These are phyloP conservation scores for Chrysodeixis includens DNA, from an alignment of 2,888 invertebrate genomes.

Conservation along the genomic window DNA sequence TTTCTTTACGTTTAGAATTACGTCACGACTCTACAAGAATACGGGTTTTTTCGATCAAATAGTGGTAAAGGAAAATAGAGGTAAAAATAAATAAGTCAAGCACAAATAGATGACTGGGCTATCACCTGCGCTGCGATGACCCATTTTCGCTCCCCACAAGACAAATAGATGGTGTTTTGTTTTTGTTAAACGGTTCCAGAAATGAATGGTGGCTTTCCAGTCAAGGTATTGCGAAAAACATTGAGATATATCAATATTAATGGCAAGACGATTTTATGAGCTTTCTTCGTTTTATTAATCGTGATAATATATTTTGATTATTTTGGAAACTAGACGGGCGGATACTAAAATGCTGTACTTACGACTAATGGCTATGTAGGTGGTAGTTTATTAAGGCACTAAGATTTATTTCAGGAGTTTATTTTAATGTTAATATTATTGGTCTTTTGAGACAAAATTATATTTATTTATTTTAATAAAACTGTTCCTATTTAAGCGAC, in stretches of 20 bases:
- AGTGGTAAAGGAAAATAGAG: constrained; percentile 31
- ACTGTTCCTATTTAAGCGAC: too few relatives aligned
- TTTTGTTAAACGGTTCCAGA: constrained; percentile 12
- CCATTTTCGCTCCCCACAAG: constrained; percentile 13
- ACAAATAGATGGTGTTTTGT: constrained; percentile 23
- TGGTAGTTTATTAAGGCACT: too few relatives aligned
- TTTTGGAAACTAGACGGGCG: neutral
- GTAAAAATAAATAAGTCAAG: constrained; percentile 43
- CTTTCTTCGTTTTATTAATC: too few relatives aligned
- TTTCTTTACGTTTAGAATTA: neutral
- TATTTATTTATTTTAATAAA: too few relatives aligned
- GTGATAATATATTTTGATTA: neutral
- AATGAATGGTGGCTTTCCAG: neutral
- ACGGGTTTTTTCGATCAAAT: constrained; percentile 11
- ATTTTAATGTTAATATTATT: too few relatives aligned
- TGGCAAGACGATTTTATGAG: too few relatives aligned
- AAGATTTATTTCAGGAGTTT: too few relatives aligned
- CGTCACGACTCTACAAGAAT: constrained; percentile 13
- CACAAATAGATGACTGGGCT: constrained; percentile 37
- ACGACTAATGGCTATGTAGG: neutral
- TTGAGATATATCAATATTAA: neutral
- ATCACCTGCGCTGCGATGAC: constrained; percentile 33
- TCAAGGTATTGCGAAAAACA: neutral
- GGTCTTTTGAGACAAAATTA: too few relatives aligned
- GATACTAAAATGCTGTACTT: neutral